Conservation (phyloP, 2,888 invertebrate species). For the Oscheius myriophilus region DNA sequence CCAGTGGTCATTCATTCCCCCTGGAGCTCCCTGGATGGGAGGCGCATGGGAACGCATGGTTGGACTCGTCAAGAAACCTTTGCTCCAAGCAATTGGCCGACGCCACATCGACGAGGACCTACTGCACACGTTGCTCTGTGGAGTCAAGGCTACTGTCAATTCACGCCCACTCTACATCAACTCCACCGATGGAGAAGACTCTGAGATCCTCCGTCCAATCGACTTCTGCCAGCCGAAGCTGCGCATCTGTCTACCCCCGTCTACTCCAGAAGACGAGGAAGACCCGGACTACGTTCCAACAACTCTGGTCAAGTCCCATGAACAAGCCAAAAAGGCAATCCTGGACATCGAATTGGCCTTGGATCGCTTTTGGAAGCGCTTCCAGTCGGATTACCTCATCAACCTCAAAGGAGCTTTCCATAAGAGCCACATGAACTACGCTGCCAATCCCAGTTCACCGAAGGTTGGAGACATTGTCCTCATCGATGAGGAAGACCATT, state of each 20-base stretch:
- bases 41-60: conserved; percentile 72
- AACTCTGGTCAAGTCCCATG: background rate
- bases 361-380: background rate
- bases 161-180: conserved; percentile 69
- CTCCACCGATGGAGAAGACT: conserved; percentile 53
- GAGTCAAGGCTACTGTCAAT: conserved; percentile 67
- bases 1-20: conserved; percentile 71
- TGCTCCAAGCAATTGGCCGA: conserved; percentile 70
- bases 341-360: background rate
- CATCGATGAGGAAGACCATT: background rate
- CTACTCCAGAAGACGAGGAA: background rate
- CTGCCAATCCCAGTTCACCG: background rate
- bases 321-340: background rate
- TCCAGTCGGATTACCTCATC: background rate
- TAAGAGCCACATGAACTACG: background rate
- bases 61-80: conserved; percentile 69
- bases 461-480: background rate
- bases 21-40: conserved; percentile 72
- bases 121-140: conserved; percentile 66
- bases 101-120: conserved; percentile 71
- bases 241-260: background rate
- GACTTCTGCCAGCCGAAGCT: conserved; percentile 32
- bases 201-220: conserved; percentile 30
- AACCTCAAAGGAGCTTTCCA: background rate
- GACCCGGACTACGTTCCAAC: background rate